Base-by-base conservation (phyloP, 2,888 invertebrate species). In the Thumatha senex region DNA sequence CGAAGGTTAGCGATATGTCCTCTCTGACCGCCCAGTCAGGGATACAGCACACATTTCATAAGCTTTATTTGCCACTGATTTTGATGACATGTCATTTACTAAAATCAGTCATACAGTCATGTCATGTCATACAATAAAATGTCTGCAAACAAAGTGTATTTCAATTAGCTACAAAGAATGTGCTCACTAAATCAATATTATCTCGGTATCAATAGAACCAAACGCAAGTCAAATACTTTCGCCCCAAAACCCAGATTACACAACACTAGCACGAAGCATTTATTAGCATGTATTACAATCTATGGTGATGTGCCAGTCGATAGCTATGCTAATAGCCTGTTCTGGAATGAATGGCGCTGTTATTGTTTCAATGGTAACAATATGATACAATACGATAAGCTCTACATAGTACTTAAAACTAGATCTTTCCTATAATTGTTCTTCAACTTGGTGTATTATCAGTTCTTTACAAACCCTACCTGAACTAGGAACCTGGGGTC, bases 81-180 rank as follows among this genome's bases (percentile, higher is more conserved):
- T n/a, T n/a, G n/a, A n/a, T n/a, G n/a, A n/a, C n/a, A n/a, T n/a
- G n/a, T n/a, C n/a, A n/a, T n/a, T n/a, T n/a, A n/a, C n/a, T n/a
- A n/a, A n/a, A n/a, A n/a, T n/a, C n/a, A n/a, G n/a, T n/a, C n/a
- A n/a, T n/a, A n/a, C n/a, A n/a, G n/a, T n/a, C n/a, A n/a, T n/a
- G n/a, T n/a, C n/a, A n/a, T n/a, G n/a, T n/a, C 60, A 12, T 70
- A 74, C 15, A 76, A 81, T 81, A 76, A 8, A 70, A 71, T 24
- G 18, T 5, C 18, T 24, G 18, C 18, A 11, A 33, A 33, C 9
- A 33, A 33, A 33, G 8, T 33, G 10, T 3, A n/a, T n/a, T 11
- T 33, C 10, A 33, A 11, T 2, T 33, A 5, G 18, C 18, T 24
- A 24, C 18, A 24, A 24, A 24, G 18, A 24, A n/a, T n/a, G 18